Base-by-base conservation (phyloP, 2,797 vertebrate genomes). In the Myripristis murdjan region DNA sequence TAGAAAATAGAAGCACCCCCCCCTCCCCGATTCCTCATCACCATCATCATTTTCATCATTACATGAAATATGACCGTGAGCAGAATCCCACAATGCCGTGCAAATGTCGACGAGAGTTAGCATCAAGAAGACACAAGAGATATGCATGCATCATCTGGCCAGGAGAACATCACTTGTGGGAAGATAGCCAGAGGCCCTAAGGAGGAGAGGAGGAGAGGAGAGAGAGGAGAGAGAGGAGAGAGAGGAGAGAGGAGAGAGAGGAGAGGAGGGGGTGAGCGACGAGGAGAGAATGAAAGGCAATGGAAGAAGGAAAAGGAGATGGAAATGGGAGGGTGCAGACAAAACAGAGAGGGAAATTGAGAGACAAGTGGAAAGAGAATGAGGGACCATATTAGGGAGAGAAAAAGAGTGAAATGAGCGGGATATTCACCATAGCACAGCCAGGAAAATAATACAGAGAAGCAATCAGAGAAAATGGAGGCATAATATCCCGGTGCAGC, bases 121-220 rank as follows among this genome's bases (percentile, higher is more conserved):
- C 92, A 67, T 95, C 92, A 94, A 92, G 88, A 84, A 93, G 89
- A 93, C 91, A 93, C 93, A 93, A 91, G 93, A 93, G 93, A 93
- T 91, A 87, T 89, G 90, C 88, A 91, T 91, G 91, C 91, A 94
- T 94, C 93, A 92, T 92, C 91, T 93, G 93, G 91, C 89, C 92
- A 93, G 93, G 90, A 94, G 91, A 93, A 94, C 91, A 93, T 91
- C 91, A 92, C 92, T 94, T 91, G 92, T 93, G 93, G 94, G 91
- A 92, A 91, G 91, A 91, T 85, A 89, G 94, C 93, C 93, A 93
- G 92, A 84, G 90, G 91, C 91, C 90, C 88, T 51, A 83, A 89
- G 91, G 84, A 93, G 84, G 62, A 70, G 75, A 85, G 23, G 61
- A 15, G n/a, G 28, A 39, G 65, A 41, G 68, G 59, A 54, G 48